Percentiles rank a stretch among this genome's conserved stretches.
These are phyloP conservation scores for Palaemon carinicauda DNA, from an alignment of 1,140 invertebrate genomes.

Conservation along the genomic window DNA sequence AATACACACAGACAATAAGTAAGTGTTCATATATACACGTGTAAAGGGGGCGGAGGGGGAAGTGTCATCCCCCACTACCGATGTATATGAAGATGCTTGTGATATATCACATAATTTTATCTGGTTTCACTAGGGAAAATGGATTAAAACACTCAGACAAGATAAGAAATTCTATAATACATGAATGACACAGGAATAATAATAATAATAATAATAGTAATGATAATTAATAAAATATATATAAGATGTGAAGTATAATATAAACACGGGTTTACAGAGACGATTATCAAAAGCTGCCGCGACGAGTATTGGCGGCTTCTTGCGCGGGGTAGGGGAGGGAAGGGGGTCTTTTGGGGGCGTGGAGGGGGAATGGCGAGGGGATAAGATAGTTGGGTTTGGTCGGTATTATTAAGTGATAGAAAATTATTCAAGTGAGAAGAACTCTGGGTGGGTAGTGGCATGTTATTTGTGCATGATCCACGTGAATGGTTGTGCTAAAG, in stretches of 20 bases:
- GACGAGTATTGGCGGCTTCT: background rate
- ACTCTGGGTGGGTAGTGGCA: too few species aligned
- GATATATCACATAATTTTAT: background rate
- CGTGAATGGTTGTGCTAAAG: too few species aligned
- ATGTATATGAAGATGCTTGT: too few species aligned
- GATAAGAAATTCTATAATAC: conserved; percentile 23
- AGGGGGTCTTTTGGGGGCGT: background rate
- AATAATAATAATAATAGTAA: conserved; percentile 22
- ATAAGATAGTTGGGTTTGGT: too few species aligned
- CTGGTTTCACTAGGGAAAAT: conserved; percentile 22
- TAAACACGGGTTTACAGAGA: too few species aligned
- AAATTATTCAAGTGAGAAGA: too few species aligned
- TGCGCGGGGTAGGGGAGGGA: background rate
- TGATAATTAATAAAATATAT: conserved; percentile 9
- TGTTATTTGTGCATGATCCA: too few species aligned
- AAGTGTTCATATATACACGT: conserved; percentile 21
- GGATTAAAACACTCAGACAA: conserved; percentile 23
- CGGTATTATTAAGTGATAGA: too few species aligned
- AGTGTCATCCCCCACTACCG: too few species aligned
- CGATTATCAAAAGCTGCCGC: conserved; percentile 11
- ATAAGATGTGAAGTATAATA: too few species aligned
- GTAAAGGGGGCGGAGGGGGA: background rate
- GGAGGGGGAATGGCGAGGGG: background rate
- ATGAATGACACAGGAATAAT: conserved; percentile 36
- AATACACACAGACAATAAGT: background rate